phyloP scores from a whole-genome alignment of 2,113 vertebrate species.

The Opisthocomus hoazin region DNA sequence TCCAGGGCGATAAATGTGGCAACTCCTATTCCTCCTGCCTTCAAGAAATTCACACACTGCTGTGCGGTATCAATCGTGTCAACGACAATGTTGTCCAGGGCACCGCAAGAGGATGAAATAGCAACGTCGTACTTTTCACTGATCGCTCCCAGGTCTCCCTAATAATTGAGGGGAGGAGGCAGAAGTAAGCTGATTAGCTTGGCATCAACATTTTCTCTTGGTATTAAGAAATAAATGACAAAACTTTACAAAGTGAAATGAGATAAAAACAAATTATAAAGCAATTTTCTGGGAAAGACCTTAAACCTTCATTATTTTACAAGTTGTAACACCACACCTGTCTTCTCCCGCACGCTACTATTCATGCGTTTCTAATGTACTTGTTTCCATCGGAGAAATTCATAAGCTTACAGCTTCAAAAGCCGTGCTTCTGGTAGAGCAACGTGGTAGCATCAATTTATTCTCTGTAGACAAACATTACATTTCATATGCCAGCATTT shows the following conservation, averaged over 20 bases:
- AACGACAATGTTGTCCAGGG: slow-evolving; percentile 94
- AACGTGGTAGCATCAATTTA: no score
- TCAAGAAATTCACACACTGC: slow-evolving; percentile 91
- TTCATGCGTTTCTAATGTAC: not conserved
- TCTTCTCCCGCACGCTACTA: not conserved
- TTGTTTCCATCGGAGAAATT: not conserved
- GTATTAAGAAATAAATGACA: not conserved
- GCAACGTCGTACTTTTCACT: slow-evolving; percentile 90
- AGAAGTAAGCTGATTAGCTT: not conserved
- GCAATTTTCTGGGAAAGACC: not conserved
- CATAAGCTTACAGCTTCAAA: not conserved
- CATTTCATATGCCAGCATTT: not conserved
- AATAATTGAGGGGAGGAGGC: not conserved
- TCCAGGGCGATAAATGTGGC: slow-evolving; percentile 96
- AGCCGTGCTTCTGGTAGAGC: not conserved
- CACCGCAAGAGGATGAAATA: slow-evolving; percentile 88
- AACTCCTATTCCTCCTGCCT: slow-evolving; percentile 81
- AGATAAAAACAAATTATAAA: not conserved
- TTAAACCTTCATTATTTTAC: not conserved
- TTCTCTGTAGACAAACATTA: not conserved
- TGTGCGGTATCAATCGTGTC: slow-evolving; percentile 95
- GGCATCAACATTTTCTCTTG: not conserved
- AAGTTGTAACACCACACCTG: not conserved
- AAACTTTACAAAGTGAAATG: not conserved
- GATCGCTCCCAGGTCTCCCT: slow-evolving; percentile 97